phyloP scores from a whole-genome alignment of 2,888 invertebrate genomes.

The Zelleria hepariella region DNA sequence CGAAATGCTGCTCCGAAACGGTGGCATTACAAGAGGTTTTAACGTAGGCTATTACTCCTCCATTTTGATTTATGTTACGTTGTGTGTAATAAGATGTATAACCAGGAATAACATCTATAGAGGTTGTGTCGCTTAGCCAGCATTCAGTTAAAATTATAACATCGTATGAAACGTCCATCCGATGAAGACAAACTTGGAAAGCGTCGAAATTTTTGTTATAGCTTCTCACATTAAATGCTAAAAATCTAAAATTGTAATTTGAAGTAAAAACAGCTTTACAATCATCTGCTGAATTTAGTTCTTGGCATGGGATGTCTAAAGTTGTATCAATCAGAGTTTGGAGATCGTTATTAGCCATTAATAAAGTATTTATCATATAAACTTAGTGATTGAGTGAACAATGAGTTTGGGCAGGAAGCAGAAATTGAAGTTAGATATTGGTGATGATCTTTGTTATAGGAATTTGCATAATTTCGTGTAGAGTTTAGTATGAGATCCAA shows the following conservation, averaged over 20 bases:
- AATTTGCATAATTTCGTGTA: no score
- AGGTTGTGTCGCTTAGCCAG: conserved; percentile 7
- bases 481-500: no score
- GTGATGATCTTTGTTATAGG: no score
- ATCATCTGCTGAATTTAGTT: neutral
- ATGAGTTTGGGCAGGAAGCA: no score
- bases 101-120: neutral
- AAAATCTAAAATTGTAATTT: conserved; percentile 4
- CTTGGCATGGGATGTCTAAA: conserved; percentile 13
- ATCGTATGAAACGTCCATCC: neutral
- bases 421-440: no score
- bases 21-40: conserved; percentile 6
- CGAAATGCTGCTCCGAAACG: conserved; percentile 10
- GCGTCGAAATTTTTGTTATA: no score
- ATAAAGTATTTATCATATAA: no score
- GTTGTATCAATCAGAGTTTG: neutral
- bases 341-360: neutral
- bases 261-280: neutral
- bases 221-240: conserved; percentile 9
- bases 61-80: conserved; percentile 11
- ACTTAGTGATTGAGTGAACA: no score
- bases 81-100: conserved; percentile 7
- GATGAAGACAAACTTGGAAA: neutral
- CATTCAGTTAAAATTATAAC: conserved; percentile 9
- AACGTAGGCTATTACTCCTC: conserved; percentile 13